Evolutionary conservation across 1,140 invertebrate species (phyloP), one percentile per base, ranked within the genome.

Genomic region (Lepidurus arcticus): DNA sequence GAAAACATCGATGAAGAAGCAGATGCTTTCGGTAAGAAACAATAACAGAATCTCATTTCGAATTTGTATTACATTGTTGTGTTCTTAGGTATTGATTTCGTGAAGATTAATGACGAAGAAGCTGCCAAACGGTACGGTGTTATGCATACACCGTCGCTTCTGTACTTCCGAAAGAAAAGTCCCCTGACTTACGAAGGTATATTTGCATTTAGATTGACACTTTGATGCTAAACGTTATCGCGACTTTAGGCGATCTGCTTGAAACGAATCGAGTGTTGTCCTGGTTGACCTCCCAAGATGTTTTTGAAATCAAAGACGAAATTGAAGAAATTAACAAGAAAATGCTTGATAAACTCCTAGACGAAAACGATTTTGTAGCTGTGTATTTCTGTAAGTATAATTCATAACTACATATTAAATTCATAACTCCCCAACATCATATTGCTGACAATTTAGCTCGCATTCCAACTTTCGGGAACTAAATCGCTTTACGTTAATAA

Each of bases 311-410:
- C 45, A 95, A 96, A 87, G 96, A 96, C 84, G 95, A 97, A 89
- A 97, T 98, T 83, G 95, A 97, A 85, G 94, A 97, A 85, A 94
- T 97, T 1, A 97, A 97, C 84, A 90, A 92, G 73, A 95, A 96
- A 86, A 97, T 98, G 95, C 86, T 98, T 73, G 94, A 97, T 81
- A 97, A 97, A 85, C 85, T 97, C 2, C 86, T 98, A 1, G 94
- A 97, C 81, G 95, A 97, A 85, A 97, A 96, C 83, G 95, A 97
- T 86, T 97, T 95, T 84, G 86, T 97, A 21, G 91, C 94, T n/a
- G 95, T 97, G 42, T 97, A 94, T 83, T 97, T 97, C 83, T 97
- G 95, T 97, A 88, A 92, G 92, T 90, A 73, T 73, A 26, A 21
- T 73, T 9, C 21, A 34, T 34, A 34, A 34, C 4, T 34, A 3